Base-by-base conservation (phyloP, 2,888 invertebrate species). In the Spialia ferax region DNA sequence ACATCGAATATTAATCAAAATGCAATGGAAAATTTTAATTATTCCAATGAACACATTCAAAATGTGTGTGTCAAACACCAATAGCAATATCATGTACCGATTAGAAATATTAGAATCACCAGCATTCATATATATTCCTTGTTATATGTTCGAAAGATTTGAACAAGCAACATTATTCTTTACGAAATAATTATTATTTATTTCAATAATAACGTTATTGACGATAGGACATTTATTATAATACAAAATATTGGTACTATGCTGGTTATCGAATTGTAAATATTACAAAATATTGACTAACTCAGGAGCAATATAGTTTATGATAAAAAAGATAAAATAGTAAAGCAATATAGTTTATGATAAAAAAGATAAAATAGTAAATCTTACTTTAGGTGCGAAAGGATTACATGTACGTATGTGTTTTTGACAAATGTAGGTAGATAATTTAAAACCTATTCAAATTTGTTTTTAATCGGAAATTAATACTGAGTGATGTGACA, bases 361-460 rank as follows among this genome's bases (percentile, higher is more conserved):
- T 65, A 54, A 26, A 64, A 63, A 65, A 59, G 59, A 65, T 59
- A 65, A 59, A 65, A 65, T 38, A 38, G 59, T 65, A 65, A 59
- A 59, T 57, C 57, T 65, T 65, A 65, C 13, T 29, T 59, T 23
- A 52, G 38, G 65, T 65, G 65, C 65, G 48, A 11, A 52, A 65
- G 20, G 65, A 59, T 65, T 65, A 65, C 13, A 52, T 52, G 48
- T 18, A n/a, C 6, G 5, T 45, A 59, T 59, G 59, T 50, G 26
- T 65, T 65, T 52, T 38, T 65, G 59, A 64, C 64, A 22, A 64
- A 54, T 45, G 18, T n/a, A n/a, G n/a, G n/a, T 48, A 48, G 48
- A 64, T 59, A 38, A 59, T 65, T 63, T 59, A 65, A 20, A 63
- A 57, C 18, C 23, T 52, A n/a, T 35, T 63, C 26, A 62, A 20